These are phyloP conservation scores for Xerus inauris DNA, from an alignment of 2,113 vertebrate species.

Conservation along the genomic window DNA sequence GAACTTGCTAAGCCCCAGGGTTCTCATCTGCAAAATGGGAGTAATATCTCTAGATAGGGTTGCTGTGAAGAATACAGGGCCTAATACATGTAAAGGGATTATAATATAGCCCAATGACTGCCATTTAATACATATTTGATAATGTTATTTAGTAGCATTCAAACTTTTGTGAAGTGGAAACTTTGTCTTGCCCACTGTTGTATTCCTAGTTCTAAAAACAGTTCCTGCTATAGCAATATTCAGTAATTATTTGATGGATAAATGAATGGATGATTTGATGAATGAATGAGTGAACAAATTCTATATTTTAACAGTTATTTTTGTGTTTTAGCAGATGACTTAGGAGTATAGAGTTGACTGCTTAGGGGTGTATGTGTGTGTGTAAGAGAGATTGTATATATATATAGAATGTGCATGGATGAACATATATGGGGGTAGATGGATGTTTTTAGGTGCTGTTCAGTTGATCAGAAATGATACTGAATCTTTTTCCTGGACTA, in stretches of 20 bases:
- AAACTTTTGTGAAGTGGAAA: background rate
- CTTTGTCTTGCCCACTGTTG: background rate
- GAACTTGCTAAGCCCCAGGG: background rate
- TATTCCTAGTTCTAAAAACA: background rate
- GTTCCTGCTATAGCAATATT: background rate
- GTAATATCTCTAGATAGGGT: background rate
- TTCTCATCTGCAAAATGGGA: constrained; percentile 44
- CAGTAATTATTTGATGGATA: background rate
- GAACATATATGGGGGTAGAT: background rate
- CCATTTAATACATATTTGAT: background rate
- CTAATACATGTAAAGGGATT: background rate
- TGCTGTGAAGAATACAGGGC: background rate
- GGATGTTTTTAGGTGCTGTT: background rate
- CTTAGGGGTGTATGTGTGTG: background rate
- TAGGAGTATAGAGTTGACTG: background rate
- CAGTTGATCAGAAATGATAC: background rate
- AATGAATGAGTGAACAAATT: background rate
- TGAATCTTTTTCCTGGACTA: background rate
- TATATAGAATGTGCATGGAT: background rate
- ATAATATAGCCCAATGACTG: background rate
- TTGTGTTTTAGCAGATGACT: background rate
- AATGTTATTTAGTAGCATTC: background rate
- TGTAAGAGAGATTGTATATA: background rate
- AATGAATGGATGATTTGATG: background rate
- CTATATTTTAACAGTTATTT: background rate